Base-by-base conservation (phyloP, 2,888 invertebrate species). In the Lydus trimaculatus region DNA sequence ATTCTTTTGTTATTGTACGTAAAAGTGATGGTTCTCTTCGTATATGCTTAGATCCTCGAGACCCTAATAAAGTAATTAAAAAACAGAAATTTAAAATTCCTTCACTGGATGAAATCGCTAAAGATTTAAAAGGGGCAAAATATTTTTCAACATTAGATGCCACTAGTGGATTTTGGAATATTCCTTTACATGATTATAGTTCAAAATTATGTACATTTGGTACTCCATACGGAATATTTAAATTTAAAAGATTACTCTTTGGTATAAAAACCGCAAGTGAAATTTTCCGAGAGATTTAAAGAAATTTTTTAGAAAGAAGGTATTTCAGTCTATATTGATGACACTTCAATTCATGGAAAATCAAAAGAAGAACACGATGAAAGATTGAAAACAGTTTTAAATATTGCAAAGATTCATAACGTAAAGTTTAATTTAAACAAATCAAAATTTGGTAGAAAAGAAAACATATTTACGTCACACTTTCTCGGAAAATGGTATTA, bases 1-100 rank as follows among this genome's bases (percentile, higher is more conserved):
- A 69, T 36, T 69, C 63, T 8, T 31, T 69, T 43, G 63, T 69
- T 17, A 33, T 69, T 36, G 62, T 69, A n/a, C 31, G 60, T 56
- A 69, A 65, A 69, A 61, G 25, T 13, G 58, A 63, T 65, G 31
- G 43, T 3, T 69, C 65, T 11, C 9, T 65, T 33, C 61, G 69
- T 31, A 56, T 69, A n/a, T 65, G 75, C 52, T 60, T 73, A n/a
- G 75, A 74, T 58, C 75, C 75, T 2, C 63, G 39, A 58, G 66
- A 72, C 58, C 66, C 76, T 65, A 77, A 77, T 70, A 56, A 68
- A 31, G 69, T 67, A 39, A 73, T 77, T 25, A 70, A 72, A 66
- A 61, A 70, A 43, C 69, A 71, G 48, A 66, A 75, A 65, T 75
- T 69, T 65, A 72, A 75, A 36, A 20, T 76, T 5, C 76, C 73